Evolutionary conservation across 1,140 invertebrate genomes (phyloP), one percentile per base, ranked within the genome.

Genomic region (Drosophila leontia): DNA sequence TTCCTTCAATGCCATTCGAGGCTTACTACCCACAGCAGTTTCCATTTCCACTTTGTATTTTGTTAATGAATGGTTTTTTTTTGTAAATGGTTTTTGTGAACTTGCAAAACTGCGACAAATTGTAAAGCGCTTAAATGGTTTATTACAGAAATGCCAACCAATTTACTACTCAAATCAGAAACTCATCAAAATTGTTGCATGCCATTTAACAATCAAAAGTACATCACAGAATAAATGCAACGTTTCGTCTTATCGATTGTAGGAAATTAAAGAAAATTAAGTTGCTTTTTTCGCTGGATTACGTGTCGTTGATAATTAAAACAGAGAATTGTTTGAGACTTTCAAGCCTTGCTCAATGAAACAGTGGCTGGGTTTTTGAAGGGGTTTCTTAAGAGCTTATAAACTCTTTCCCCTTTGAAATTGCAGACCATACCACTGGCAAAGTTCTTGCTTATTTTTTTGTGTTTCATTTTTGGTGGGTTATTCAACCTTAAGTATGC

Each of bases 281-380:
- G 5, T 39, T 6, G 17, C 32, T 50, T 71, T 67, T 70, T 29
- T 29, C 8, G 29, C 34, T 7, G 7, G 23, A 17, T 84, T 76
- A 76, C 81, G 71, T 83, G 80, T 44, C 47, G 57, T 71, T 61
- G 51, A 80, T 76, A 84, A 84, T 83, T 83, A 83, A 84, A 80
- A 45, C 35, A 42, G 7, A 50, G 39, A 83, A 79, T 53, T 65
- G 50, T 64, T 75, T 29, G 19, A 2, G 65, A 12, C 26, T 42
- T 50, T 35, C 3, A 26, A 50, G 26, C 19, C 7, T 19, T 26
- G 4, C 17, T 53, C 15, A 61, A 50, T 34, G 7, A 17, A 61
- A 2, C 47, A 68, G 65, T 69, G 34, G n/a, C 19, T 45, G 17
- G 15, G 3, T n/a, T 7, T 2, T n/a, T 0, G 7, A n/a, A 32